Percentiles rank a stretch among this genome's conserved stretches.
These are phyloP conservation scores for Cyaniris semiargus DNA, from an alignment of 2,888 invertebrate genomes.

Conservation along the genomic window DNA sequence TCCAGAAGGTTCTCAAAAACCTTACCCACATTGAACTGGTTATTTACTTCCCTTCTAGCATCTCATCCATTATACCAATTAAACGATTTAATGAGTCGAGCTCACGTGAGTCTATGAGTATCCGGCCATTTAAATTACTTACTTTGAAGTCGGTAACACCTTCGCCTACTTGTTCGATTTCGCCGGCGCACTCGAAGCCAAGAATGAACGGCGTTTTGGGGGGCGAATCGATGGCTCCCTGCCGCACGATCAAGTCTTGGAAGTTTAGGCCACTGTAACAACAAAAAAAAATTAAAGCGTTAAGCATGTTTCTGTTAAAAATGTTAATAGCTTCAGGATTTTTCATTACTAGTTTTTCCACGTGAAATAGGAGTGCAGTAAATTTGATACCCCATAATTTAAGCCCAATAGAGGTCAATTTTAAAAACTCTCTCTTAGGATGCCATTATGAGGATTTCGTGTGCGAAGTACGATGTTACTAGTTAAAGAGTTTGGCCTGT, in stretches of 20 bases:
- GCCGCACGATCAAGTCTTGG: constrained; percentile 93
- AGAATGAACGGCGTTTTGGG: constrained; percentile 95
- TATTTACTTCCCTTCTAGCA: background rate
- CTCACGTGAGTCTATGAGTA: background rate
- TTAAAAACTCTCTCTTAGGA: background rate
- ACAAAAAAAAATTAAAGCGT: constrained; percentile 39
- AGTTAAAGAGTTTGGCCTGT: background rate
- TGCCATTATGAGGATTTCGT: too few species aligned
- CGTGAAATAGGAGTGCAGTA: too few species aligned
- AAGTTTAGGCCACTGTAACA: constrained; percentile 92
- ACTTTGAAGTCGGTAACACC: constrained; percentile 89
- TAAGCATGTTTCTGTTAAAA: too few species aligned
- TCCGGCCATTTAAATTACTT: constrained; percentile 36
- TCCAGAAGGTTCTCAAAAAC: constrained; percentile 12
- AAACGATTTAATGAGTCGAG: constrained; percentile 20
- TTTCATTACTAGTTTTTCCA: too few species aligned
- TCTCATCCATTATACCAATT: constrained; percentile 11
- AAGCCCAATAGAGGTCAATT: too few species aligned
- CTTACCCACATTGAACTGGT: background rate
- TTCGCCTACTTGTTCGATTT: constrained; percentile 88
- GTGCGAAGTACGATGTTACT: background rate
- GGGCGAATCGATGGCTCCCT: constrained; percentile 91
- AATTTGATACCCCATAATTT: too few species aligned
- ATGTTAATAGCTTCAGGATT: too few species aligned
- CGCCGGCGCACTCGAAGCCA: constrained; percentile 93